Conservation (phyloP, 2,888 invertebrate genomes). For the Frankliniella fusca region DNA sequence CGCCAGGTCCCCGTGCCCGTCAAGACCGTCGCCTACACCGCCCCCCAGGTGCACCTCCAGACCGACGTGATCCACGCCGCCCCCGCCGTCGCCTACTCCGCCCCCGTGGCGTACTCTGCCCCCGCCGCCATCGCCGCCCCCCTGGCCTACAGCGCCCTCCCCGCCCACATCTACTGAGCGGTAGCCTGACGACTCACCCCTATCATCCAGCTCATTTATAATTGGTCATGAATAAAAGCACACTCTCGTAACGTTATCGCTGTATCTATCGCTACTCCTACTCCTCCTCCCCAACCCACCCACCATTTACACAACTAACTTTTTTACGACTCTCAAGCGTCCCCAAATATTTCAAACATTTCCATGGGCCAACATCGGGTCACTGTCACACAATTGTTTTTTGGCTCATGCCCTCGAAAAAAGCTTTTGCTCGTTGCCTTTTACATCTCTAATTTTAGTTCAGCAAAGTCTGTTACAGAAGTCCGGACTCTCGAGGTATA, state of each 20-base stretch:
- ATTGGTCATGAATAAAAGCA: background rate
- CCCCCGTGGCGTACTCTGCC: conserved; percentile 31
- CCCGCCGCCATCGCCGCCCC: conserved; percentile 32
- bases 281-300: background rate
- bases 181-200: background rate
- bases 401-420: too few relatives aligned
- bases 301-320: background rate
- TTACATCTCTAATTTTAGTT: too few relatives aligned
- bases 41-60: conserved; percentile 39
- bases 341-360: too few relatives aligned
- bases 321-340: too few relatives aligned
- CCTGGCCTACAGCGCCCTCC: background rate
- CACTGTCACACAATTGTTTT: too few relatives aligned
- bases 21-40: conserved; percentile 40
- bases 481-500: too few relatives aligned
- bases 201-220: background rate
- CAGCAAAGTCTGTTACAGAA: too few relatives aligned
- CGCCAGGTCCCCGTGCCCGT: conserved; percentile 40
- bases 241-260: background rate
- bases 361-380: too few relatives aligned
- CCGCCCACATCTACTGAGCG: background rate
- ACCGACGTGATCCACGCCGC: conserved; percentile 35
- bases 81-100: conserved; percentile 35
- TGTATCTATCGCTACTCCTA: background rate
- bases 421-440: too few relatives aligned